These are phyloP conservation scores for Fistularia commersonii DNA, from an alignment of 2,797 vertebrate species.

Conservation along the genomic window DNA sequence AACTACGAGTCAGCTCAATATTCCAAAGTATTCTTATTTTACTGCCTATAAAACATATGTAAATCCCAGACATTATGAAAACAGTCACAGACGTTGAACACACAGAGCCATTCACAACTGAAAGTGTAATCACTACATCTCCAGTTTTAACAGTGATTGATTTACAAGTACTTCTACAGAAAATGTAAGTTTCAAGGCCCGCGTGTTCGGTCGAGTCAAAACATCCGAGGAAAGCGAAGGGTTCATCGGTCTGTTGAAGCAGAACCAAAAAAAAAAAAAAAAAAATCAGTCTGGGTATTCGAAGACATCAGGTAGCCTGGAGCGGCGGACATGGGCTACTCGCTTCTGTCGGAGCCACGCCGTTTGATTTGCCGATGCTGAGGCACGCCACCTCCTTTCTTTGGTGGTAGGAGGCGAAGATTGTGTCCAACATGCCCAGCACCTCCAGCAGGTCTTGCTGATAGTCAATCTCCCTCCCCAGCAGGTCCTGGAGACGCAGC, in stretches of 20 bases:
- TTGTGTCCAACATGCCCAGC: conserved; percentile 94
- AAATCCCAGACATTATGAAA: conserved; percentile 35
- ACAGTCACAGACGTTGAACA: conserved; percentile 11
- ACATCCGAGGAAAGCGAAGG: not conserved
- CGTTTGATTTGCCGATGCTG: conserved; percentile 58
- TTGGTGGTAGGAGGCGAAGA: conserved; percentile 86
- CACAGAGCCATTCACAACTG: conserved; percentile 18
- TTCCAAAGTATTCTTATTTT: conserved; percentile 41
- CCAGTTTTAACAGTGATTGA: conserved; percentile 30
- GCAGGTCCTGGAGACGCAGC: conserved; percentile 82
- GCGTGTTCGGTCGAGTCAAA: conserved; percentile 17
- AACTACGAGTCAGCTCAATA: conserved; percentile 4
- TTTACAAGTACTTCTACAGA: conserved; percentile 22
- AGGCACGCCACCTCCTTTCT: conserved; percentile 65
- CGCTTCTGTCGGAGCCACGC: conserved; percentile 46
- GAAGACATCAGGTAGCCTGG: conserved; percentile 51
- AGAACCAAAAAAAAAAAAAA: too few species aligned
- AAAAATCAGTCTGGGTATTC: not conserved
- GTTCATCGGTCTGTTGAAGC: conserved; percentile 5
- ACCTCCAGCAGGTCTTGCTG: conserved; percentile 90
- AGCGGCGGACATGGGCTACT: conserved; percentile 40
- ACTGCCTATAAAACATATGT: conserved; percentile 48
- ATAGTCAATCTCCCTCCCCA: conserved; percentile 87
- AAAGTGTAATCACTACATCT: conserved; percentile 30
- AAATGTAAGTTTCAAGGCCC: conserved; percentile 18